phyloP scores from a whole-genome alignment of 2,113 vertebrate genomes.

The Natator depressus region DNA sequence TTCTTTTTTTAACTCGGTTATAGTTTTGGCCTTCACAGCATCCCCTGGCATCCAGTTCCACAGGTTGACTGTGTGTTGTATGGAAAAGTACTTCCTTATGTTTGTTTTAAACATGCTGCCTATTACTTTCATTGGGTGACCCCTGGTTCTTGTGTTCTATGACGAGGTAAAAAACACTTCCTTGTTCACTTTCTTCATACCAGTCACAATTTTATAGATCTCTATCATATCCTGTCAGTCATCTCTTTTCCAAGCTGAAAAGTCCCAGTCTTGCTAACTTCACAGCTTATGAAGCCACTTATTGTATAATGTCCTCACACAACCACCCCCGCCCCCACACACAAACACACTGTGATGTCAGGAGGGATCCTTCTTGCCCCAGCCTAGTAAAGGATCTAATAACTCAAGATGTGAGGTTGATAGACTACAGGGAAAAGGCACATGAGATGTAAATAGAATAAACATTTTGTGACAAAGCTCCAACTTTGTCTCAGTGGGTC shows the following conservation, averaged over 20 bases:
- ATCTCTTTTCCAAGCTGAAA: background rate
- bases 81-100: background rate
- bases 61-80: background rate
- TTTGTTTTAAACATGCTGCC: background rate
- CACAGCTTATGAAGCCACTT: background rate
- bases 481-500: too few relatives aligned
- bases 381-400: background rate
- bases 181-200: background rate
- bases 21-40: background rate
- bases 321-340: background rate
- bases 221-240: background rate
- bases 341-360: background rate
- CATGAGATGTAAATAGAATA: accelerated
- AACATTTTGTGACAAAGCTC: background rate
- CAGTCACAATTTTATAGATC: background rate
- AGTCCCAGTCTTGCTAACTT: background rate
- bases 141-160: background rate
- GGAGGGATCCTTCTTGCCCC: background rate
- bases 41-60: background rate
- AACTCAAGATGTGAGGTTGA: background rate
- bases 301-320: accelerated
- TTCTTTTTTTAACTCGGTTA: background rate
- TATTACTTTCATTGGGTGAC: background rate
- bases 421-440: background rate
- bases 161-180: background rate